phyloP scores from a whole-genome alignment of 2,797 vertebrate genomes.

The Macroramphosus scolopax region DNA sequence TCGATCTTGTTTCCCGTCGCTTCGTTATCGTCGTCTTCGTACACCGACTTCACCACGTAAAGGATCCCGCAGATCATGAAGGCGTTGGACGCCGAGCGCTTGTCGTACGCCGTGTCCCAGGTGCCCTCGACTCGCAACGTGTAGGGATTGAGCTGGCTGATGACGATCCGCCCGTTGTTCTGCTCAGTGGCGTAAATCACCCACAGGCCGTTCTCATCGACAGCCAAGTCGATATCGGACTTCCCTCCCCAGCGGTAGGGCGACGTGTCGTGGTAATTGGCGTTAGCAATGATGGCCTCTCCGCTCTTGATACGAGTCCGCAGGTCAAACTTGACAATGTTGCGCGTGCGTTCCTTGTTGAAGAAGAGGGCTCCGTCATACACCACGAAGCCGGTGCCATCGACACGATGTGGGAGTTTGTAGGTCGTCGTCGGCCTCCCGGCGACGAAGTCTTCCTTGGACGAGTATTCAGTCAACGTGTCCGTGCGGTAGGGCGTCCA shows the following conservation, averaged over 20 bases:
- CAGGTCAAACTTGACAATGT: conserved; percentile 97
- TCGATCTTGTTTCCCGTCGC: conserved; percentile 99
- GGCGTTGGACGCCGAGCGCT: conserved; percentile 95
- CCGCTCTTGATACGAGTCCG: conserved; percentile 97
- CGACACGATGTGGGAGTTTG: conserved; percentile 95
- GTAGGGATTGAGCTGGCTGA: conserved; percentile 97
- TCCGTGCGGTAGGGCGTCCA: conserved; percentile 98
- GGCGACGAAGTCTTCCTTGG: conserved; percentile 97
- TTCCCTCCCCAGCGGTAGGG: conserved; percentile 99
- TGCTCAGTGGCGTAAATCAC: conserved; percentile 99
- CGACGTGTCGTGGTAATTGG: conserved; percentile 98
- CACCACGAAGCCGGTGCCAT: conserved; percentile 96
- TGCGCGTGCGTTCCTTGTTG: conserved; percentile 97
- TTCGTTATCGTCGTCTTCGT: conserved; percentile 98
- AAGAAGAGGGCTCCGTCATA: conserved; percentile 98
- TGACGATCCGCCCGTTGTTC: conserved; percentile 96
- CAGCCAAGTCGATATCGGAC: conserved; percentile 95
- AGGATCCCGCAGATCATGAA: conserved; percentile 99
- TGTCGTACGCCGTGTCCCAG: conserved; percentile 98
- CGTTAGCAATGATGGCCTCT: conserved; percentile 96
- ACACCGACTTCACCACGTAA: conserved; percentile 95
- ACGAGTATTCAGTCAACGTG: conserved; percentile 94
- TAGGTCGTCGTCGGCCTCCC: conserved; percentile 96
- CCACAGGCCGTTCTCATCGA: conserved; percentile 98
- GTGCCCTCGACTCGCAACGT: conserved; percentile 94